These are phyloP conservation scores for Buphagus erythrorhynchus DNA, from an alignment of 2,797 vertebrate species.

Conservation along the genomic window DNA sequence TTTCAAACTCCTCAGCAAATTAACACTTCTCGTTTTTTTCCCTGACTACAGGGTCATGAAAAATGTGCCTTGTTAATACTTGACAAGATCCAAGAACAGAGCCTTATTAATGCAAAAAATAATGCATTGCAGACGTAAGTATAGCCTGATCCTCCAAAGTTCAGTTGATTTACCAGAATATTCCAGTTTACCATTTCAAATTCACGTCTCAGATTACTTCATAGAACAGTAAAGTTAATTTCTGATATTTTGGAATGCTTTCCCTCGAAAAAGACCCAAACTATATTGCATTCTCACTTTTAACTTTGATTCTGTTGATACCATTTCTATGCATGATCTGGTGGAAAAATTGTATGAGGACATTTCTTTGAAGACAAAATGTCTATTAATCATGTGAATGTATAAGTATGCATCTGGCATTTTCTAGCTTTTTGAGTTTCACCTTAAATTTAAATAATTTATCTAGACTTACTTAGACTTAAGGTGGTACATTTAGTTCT, in stretches of 20 bases:
- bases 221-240: neutral
- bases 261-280: neutral
- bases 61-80: constrained; percentile 94
- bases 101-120: constrained; percentile 90
- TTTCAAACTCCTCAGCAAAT: neutral
- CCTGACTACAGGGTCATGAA: constrained; percentile 87
- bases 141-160: neutral
- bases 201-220: neutral
- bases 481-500: neutral
- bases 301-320: neutral
- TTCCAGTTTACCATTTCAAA: neutral
- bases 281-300: neutral
- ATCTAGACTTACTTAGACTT: neutral
- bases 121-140: constrained; percentile 95
- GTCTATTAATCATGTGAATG: neutral
- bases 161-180: neutral
- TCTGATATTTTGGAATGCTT: neutral
- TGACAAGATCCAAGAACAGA: constrained; percentile 88
- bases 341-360: neutral
- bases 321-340: neutral
- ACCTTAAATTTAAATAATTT: neutral
- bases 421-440: neutral
- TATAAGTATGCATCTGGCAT: neutral
- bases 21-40: neutral
- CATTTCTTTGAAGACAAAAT: neutral